Conservation (phyloP, 2,797 vertebrate species). For the Spheniscus humboldti region DNA sequence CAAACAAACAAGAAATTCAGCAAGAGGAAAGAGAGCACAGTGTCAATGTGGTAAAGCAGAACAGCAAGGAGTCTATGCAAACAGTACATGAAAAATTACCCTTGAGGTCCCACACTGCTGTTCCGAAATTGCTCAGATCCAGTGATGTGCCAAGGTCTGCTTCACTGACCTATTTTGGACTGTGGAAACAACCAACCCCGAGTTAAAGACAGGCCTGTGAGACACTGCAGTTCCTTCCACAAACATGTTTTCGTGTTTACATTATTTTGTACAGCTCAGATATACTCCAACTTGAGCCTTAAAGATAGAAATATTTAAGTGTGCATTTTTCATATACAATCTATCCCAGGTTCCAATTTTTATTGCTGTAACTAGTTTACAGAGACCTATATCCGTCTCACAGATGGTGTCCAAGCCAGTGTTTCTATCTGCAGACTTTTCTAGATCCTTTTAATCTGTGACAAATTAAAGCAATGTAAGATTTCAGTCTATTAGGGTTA, state of each 20-base stretch:
- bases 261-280: neutral
- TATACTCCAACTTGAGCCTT: neutral
- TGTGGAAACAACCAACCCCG: neutral
- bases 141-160: neutral
- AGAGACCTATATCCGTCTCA: neutral
- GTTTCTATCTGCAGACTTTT: neutral
- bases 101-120: neutral
- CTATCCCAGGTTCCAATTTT: neutral
- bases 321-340: neutral
- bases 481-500: neutral
- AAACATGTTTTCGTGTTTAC: neutral
- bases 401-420: neutral
- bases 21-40: neutral
- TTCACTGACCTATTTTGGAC: neutral
- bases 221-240: neutral
- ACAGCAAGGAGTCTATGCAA: neutral
- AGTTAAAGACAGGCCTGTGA: neutral
- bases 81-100: neutral
- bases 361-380: neutral
- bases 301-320: neutral
- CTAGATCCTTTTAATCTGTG: neutral
- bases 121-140: neutral
- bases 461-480: neutral
- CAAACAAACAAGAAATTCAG: neutral
- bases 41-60: neutral